Evolutionary conservation across 1,140 invertebrate species (phyloP).

Genomic region (Cyclina sinensis): DNA sequence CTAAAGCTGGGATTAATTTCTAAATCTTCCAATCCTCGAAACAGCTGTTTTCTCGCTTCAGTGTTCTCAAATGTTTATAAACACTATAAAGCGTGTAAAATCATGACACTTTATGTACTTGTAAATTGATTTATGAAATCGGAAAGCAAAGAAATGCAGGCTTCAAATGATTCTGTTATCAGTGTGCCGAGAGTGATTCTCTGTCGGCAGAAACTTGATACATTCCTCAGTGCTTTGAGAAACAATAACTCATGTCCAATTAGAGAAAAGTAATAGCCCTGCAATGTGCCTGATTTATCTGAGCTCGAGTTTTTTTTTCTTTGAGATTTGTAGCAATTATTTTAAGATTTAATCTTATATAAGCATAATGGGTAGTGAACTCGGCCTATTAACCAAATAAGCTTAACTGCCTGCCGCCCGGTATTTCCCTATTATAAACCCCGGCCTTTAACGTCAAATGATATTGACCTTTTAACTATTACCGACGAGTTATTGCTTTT

Average conservation of each 20-base stretch:
- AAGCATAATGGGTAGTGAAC: too few relatives aligned
- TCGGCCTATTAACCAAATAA: too few relatives aligned
- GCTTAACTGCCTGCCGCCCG: too few relatives aligned
- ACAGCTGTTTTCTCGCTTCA: constrained; percentile 66
- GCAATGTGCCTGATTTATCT: not conserved
- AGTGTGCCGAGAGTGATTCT: constrained; percentile 14
- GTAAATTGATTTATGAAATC: constrained; percentile 66
- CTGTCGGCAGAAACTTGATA: constrained; percentile 19
- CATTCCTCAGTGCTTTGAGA: constrained; percentile 30
- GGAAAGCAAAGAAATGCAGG: not conserved
- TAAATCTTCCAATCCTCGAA: not conserved
- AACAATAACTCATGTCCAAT: constrained; percentile 56
- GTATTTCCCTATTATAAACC: too few relatives aligned
- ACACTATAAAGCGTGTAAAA: constrained; percentile 62
- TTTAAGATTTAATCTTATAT: not conserved
- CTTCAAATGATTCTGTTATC: constrained; percentile 44
- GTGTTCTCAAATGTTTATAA: constrained; percentile 62
- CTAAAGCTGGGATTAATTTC: constrained; percentile 6
- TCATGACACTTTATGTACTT: constrained; percentile 65
- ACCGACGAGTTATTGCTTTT: too few relatives aligned
- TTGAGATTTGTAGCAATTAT: not conserved
- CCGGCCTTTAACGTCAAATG: too few relatives aligned
- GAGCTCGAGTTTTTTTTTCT: not conserved
- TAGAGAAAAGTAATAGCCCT: constrained; percentile 2
- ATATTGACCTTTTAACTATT: too few relatives aligned